Base-by-base conservation (phyloP, 1,140 invertebrate species). In the Drosophila guanche region DNA sequence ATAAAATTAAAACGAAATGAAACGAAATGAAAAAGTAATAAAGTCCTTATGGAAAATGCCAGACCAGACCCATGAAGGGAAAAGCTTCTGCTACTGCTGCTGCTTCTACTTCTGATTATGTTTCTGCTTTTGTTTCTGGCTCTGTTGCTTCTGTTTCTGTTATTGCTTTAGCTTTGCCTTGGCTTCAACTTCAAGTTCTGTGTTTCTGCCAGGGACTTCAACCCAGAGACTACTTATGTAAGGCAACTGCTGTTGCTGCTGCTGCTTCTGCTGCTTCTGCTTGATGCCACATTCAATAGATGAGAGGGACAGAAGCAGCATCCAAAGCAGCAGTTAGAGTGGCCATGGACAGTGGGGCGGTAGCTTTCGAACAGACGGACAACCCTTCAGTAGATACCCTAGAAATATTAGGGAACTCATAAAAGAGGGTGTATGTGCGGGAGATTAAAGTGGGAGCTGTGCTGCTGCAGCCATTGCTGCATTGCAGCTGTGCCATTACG, bases 1-100 rank as follows among this genome's bases (percentile, higher is more conserved):
- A 88, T 88, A 79, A 89, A 88, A 88, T 88, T 88, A 88, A 88
- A 88, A 88, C 83, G 68, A 83, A 88, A 88, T 88, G 83, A 88
- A 88, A 88, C 78, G 83, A 88, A 86, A 88, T 89, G 83, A 89
- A 88, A 88, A 89, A 88, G 84, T 88, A 88, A 88, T 88, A 88
- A 88, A 88, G 83, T 88, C 83, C 83, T 88, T 83, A 89, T 88
- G 84, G 83, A 79, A 79, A 88, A 88, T 68, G 83, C 54, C 77
- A 81, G 50, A 3, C 33, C 61, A 81, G 50, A 3, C 33, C 61
- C 65, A 84, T 67, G 71, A 66, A 68, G 66, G 66, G 22, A 63
- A 69, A 74, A 73, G 58, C 71, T 74, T 65, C 70, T 74, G 69
- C 52, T 73, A 27, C 29, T 25, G 42, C 48, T 37, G 16, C 47